Evolutionary conservation across 2,113 vertebrate species (phyloP), one percentile per base, ranked within the genome.

Genomic region (Mastomys coucha): DNA sequence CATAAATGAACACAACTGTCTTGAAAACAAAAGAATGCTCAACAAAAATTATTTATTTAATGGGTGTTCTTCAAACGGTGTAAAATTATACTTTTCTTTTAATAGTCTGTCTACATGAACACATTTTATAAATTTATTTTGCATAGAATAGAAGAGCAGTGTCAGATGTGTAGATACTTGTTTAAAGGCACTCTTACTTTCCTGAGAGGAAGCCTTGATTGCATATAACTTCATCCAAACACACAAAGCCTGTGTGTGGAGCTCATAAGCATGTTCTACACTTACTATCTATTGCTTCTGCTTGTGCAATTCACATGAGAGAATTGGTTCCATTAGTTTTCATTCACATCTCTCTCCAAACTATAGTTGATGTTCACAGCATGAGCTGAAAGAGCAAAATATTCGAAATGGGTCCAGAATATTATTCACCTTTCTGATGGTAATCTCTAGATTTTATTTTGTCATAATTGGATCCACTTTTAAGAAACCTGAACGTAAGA

Each of bases 401-500:
- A 63, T 94, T 33, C 93, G 77, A 82, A 42, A 56, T 93, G 13
- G 13, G 45, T 53, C 75, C 28, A 60, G 86, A 96, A n/a, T 87
- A 77, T 58, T 36, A 65, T 85, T 95, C 92, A 24, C 19, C 89
- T 97, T 96, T 88, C 85, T 67, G 67, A 31, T 70, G 76, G 36
- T 16, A 91, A 69, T 93, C 39, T 42, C 88, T 88, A 10, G 4
- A 92, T 85, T 56, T 78, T 51, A 51, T 70, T 91, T 93, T 14
- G 36, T 89, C 19, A 91, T 65, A 90, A 58, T 87, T 94, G 67
- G 88, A 42, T 63, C 82, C 53, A 5, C 0, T 91, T 97, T 96
- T 94, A 97, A 96, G 97, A 94, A 96, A 73, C 2, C 89, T 5
- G 75, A 11, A 33, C 95, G 53, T 60, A 81, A 97, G 90, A 87